Evolutionary conservation across 2,113 vertebrate genomes (phyloP), one percentile per base, ranked within the genome.

Genomic region (Phrynosoma platyrhinos): DNA sequence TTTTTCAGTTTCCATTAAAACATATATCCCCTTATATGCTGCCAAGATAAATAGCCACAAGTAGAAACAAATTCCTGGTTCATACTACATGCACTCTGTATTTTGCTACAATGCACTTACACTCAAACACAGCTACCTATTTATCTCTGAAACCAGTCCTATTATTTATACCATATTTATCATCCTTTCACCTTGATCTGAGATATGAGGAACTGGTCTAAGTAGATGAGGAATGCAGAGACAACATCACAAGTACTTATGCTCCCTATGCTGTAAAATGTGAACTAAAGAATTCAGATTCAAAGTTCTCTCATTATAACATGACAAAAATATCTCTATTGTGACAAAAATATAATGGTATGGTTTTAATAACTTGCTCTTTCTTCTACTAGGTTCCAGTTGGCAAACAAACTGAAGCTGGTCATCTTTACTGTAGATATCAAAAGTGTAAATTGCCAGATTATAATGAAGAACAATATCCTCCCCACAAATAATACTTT

Each of bases 121-220:
- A 80, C 77, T 87, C 88, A 86, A 93, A 55, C 68, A 86, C 23
- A 86, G 36, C 71, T 71, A 42, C 68, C 86, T 93, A 84, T 95
- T 96, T 94, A 85, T 94, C 92, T 95, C 90, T 92, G 75, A 93
- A 90, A 76, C 84, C 90, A 94, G 66, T 94, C 76, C 66, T 76
- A 88, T 94, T 91, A 84, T 91, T 94, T 91, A 92, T 92, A 88
- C 80, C 68, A 74, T 84, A 93, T 94, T 94, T 94, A 93, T 92
- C 91, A 90, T 76, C 66, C 89, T 89, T 88, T 94, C 86, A 86
- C 87, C 91, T 82, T 90, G 87, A 91, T 95, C 91, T 92, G 91
- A 96, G 95, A 94, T 83, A 83, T 64, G 71, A 90, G 9, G 36
- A 36, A 32, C 79, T 75, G 47, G 86, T 92, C 2, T 7, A 32